Evolutionary conservation across 2,113 vertebrate genomes (phyloP), one percentile per base, ranked within the genome.

Genomic region (Excalfactoria chinensis): DNA sequence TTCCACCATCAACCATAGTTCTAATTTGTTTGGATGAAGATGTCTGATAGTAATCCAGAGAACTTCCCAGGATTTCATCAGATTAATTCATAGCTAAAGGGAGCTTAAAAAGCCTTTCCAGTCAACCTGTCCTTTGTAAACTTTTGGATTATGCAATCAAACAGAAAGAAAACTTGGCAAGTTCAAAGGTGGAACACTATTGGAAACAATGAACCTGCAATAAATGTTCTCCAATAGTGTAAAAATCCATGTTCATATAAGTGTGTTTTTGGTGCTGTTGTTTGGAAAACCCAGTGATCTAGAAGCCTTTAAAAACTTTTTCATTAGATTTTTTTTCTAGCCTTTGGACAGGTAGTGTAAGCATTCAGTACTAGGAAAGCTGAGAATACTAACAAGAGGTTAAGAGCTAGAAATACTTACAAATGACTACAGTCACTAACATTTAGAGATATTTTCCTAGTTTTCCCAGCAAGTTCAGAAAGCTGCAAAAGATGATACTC

Each of bases 101-200:
- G 81, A 90, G 66, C 62, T 75, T 35, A 10, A 80, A 43, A 68
- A 78, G 16, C 74, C 23, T 93, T 95, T 32, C 28, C 0, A 5
- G 44, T 79, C 91, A 30, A 28, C 23, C 43, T 72, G 40, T 66
- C 11, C 0, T 37, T 10, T 4, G 26, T 41, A 18, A 88, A 30
- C 63, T 58, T 2, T n/a, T 85, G 0, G 2, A 41, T 49, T 73
- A 58, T 0, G 0, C 21, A 9, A 35, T 37, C 4, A 28, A 23
- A 64, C 11, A 21, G 21, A 35, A 69, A 46, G 59, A 59, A 89
- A 89, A 41, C 30, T 75, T 82, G 55, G 44, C 66, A 87, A 62
- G 34, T 76, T 11, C 22, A 49, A 72, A 85, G 20, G 21, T 58
- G 43, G 35, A 88, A 48, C 25, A 12, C 12, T 37, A 8, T 17